These are phyloP conservation scores for Corythornis madagascariensis DNA, from an alignment of 2,113 vertebrate genomes.

Conservation along the genomic window DNA sequence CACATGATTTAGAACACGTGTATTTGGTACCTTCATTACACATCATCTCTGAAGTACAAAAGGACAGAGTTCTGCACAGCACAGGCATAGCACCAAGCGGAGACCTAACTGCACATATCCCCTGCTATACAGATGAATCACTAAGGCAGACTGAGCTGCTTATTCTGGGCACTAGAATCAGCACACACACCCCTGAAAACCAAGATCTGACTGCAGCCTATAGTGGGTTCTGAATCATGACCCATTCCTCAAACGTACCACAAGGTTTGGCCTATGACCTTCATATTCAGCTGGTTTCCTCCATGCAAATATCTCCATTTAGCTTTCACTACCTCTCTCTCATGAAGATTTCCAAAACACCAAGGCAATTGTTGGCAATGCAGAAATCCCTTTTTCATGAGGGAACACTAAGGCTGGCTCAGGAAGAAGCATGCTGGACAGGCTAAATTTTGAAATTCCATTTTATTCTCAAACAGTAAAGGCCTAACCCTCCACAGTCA, in stretches of 20 bases:
- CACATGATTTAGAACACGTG: not conserved
- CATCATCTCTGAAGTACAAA: not conserved
- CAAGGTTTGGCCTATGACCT: not conserved
- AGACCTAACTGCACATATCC: not conserved
- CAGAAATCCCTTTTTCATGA: not conserved
- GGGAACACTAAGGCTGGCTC: not conserved
- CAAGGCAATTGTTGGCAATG: not conserved
- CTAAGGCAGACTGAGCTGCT: not conserved
- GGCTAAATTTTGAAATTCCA: not conserved
- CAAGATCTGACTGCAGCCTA: not conserved
- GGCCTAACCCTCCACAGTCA: not conserved
- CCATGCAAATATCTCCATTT: not conserved
- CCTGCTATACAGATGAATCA: not conserved
- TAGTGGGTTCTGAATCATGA: not conserved
- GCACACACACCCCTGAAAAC: not conserved
- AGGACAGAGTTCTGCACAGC: not conserved
- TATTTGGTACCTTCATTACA: not conserved
- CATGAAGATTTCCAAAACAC: not conserved
- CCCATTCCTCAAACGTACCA: not conserved
- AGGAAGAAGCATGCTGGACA: not conserved
- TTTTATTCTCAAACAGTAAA: not conserved
- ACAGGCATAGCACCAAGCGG: not conserved
- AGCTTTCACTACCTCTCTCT: not conserved
- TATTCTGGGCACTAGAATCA: not conserved
- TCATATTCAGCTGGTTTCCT: not conserved